Evolutionary conservation across 2,888 invertebrate genomes (phyloP).

Genomic region (Hypselothyrea guttata): DNA sequence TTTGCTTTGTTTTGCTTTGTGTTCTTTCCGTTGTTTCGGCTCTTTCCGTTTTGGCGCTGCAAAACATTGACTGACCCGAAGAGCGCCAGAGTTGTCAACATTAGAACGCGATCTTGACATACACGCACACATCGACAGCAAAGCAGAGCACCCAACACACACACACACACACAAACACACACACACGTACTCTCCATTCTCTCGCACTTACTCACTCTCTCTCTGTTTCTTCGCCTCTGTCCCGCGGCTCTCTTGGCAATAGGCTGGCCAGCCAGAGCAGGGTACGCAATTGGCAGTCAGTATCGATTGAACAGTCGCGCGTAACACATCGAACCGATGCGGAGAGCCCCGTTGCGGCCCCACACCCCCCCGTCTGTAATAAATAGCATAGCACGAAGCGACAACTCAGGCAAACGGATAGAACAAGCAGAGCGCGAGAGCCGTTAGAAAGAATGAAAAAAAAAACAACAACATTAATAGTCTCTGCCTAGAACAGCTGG

Average conservation of each 20-base stretch:
- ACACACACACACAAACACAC: background rate
- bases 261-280: constrained; percentile 20
- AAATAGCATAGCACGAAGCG: constrained; percentile 66
- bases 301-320: constrained; percentile 76
- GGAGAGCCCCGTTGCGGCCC: constrained; percentile 51
- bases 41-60: constrained; percentile 12
- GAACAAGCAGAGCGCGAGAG: constrained; percentile 54
- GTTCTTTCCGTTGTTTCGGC: constrained; percentile 20
- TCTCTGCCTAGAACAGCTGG: constrained; percentile 51
- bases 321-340: constrained; percentile 62
- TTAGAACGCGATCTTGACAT: constrained; percentile 57
- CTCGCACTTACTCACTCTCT: constrained; percentile 25
- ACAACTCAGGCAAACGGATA: constrained; percentile 66
- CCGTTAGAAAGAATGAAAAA: constrained; percentile 27
- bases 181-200: constrained; percentile 20
- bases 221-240: constrained; percentile 18
- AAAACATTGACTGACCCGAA: constrained; percentile 27
- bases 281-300: constrained; percentile 42
- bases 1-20: constrained; percentile 3
- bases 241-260: constrained; percentile 16
- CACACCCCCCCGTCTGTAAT: constrained; percentile 65
- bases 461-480: constrained; percentile 22
- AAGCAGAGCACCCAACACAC: background rate
- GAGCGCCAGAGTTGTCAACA: constrained; percentile 25
- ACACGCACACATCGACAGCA: background rate